A percentile compares a stretch with the other conserved stretches of the same genome.
phyloP scores from a whole-genome alignment of 35 echinoderm and acorn worm species.

The Ptychodera flava region DNA sequence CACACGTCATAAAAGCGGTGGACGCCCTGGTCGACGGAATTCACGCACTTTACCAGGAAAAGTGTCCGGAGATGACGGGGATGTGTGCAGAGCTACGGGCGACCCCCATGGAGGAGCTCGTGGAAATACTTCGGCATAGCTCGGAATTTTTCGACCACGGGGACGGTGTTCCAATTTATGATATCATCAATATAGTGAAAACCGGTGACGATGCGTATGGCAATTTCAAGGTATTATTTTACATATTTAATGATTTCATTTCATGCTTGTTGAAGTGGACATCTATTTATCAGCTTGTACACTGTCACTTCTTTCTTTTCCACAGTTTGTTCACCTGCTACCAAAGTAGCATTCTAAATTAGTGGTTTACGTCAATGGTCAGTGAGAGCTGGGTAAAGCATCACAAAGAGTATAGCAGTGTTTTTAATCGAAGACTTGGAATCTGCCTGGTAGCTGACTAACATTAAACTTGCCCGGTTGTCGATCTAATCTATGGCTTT shows the following conservation, averaged over 20 bases:
- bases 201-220: not conserved
- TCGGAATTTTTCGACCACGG: constrained; percentile 44
- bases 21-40: constrained; percentile 56
- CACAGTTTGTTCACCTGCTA: too few relatives aligned
- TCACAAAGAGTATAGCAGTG: not conserved
- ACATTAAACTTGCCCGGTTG: too few relatives aligned
- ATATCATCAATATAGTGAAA: constrained; percentile 62
- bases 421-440: too few relatives aligned
- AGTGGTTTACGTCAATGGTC: too few relatives aligned
- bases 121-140: constrained; percentile 26
- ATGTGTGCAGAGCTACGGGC: constrained; percentile 47
- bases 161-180: constrained; percentile 57
- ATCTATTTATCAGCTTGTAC: not conserved
- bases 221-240: not conserved
- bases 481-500: too few relatives aligned
- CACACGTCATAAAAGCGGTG: constrained; percentile 65
- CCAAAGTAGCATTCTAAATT: too few relatives aligned
- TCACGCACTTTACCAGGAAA: constrained; percentile 17
- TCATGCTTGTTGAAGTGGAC: not conserved
- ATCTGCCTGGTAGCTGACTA: too few relatives aligned
- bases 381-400: not conserved
- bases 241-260: not conserved
- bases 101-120: constrained; percentile 15
- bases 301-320: not conserved
- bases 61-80: constrained; percentile 6